A percentile compares a stretch with the other conserved stretches of the same genome.
These are phyloP conservation scores for Phalangium opilio DNA, from an alignment of 2,888 invertebrate species.

Conservation along the genomic window DNA sequence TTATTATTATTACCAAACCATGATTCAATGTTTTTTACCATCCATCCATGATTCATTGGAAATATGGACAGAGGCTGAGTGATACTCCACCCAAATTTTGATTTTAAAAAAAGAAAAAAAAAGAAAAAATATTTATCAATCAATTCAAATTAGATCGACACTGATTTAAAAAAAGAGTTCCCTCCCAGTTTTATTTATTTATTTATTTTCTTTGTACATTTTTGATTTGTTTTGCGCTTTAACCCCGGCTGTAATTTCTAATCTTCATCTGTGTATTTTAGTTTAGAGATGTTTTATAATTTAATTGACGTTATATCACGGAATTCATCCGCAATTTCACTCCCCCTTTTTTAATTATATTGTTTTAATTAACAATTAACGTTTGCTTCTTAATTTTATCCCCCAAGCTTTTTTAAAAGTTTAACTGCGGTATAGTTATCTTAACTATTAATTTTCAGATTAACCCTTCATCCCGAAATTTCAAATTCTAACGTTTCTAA, in stretches of 20 bases:
- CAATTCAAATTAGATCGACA: no score
- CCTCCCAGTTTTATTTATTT: no score
- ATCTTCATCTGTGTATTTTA: no score
- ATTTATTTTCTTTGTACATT: background rate
- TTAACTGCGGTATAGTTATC: no score
- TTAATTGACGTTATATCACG: no score
- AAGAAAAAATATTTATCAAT: background rate
- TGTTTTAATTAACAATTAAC: no score
- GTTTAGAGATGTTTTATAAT: no score
- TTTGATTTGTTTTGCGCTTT: background rate
- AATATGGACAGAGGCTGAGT: background rate
- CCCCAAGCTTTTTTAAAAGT: background rate
- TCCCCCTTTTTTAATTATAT: background rate
- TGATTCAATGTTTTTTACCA: background rate
- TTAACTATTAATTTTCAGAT: no score
- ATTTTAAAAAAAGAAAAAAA: no score
- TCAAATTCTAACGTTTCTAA: no score
- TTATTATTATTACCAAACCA: no score
- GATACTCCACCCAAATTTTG: background rate
- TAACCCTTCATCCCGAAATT: no score
- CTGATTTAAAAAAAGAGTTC: background rate
- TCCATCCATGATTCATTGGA: background rate
- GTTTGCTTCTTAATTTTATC: background rate
- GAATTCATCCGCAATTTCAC: background rate
- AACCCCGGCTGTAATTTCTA: background rate